A percentile compares a stretch with the other conserved stretches of the same genome.
Evolutionary conservation across 2,113 vertebrate genomes (phyloP).

Genomic region (Oceanites oceanicus): DNA sequence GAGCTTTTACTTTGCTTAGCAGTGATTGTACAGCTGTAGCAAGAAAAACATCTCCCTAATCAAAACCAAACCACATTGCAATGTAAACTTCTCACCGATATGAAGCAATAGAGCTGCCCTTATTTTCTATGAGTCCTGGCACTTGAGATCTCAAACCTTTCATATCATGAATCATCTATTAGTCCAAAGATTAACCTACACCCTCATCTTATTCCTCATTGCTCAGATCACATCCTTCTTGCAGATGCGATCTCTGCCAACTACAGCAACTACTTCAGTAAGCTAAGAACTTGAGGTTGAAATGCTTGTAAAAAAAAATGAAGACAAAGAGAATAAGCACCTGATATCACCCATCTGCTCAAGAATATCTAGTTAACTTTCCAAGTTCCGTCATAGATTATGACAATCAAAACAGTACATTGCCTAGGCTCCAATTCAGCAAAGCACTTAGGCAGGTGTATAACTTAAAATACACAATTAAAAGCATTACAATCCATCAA

Average conservation of each 20-base stretch:
- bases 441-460: background rate
- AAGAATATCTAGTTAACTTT: background rate
- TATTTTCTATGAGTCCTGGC: background rate
- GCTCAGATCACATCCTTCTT: background rate
- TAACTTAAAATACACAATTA: slow-evolving; percentile 9
- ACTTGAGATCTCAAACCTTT: background rate
- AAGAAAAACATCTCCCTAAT: background rate
- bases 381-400: background rate
- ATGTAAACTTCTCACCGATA: background rate
- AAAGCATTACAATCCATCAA: slow-evolving; percentile 1
- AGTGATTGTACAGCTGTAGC: background rate
- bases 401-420: background rate
- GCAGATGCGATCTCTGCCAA: background rate
- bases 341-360: background rate
- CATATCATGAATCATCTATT: background rate
- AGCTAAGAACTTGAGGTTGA: background rate
- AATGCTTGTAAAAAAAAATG: background rate
- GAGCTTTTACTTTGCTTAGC: background rate
- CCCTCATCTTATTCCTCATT: background rate
- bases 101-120: background rate
- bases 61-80: background rate
- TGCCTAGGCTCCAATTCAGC: background rate
- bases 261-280: background rate
- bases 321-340: background rate
- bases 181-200: background rate